These are phyloP conservation scores for Luscinia megarhynchos DNA, from an alignment of 2,797 vertebrate genomes.

Conservation along the genomic window DNA sequence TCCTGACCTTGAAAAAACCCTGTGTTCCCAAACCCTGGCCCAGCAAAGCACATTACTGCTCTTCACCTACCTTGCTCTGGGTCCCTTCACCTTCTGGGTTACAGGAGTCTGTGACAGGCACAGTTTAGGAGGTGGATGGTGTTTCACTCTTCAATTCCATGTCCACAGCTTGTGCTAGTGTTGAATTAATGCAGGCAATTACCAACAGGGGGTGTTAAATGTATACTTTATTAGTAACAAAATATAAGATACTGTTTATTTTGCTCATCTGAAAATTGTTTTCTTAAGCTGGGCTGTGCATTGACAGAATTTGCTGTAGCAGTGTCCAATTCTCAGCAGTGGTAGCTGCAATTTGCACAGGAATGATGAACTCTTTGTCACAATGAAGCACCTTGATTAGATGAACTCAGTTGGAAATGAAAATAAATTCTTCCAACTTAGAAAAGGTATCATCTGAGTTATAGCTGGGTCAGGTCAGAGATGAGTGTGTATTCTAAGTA, in stretches of 20 bases:
- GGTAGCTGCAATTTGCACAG: slow-evolving; percentile 69
- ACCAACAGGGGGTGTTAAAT: not conserved
- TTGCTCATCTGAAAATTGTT: slow-evolving; percentile 22
- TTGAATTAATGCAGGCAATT: not conserved
- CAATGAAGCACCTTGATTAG: slow-evolving; percentile 82
- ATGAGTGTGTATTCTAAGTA: slow-evolving; percentile 75
- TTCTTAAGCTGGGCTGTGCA: not conserved
- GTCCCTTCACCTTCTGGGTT: not conserved
- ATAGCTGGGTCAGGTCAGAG: slow-evolving; percentile 80
- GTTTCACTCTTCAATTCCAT: not conserved
- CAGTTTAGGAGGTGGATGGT: not conserved
- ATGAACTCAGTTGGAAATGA: slow-evolving; percentile 79
- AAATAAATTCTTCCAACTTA: slow-evolving; percentile 84
- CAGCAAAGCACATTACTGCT: not conserved
- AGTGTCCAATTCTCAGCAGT: not conserved
- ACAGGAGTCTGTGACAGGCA: not conserved
- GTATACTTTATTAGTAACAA: not conserved
- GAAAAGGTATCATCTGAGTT: slow-evolving; percentile 75
- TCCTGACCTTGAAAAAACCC: not conserved
- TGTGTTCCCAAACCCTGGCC: not conserved
- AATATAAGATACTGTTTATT: not conserved
- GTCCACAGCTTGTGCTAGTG: not conserved
- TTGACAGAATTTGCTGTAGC: not conserved
- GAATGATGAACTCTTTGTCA: slow-evolving; percentile 78
- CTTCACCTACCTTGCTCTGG: not conserved